Evolutionary conservation across 1,140 invertebrate genomes (phyloP), one percentile per base, ranked within the genome.

Genomic region (Pachyrhynchus sulphureomaculatus): DNA sequence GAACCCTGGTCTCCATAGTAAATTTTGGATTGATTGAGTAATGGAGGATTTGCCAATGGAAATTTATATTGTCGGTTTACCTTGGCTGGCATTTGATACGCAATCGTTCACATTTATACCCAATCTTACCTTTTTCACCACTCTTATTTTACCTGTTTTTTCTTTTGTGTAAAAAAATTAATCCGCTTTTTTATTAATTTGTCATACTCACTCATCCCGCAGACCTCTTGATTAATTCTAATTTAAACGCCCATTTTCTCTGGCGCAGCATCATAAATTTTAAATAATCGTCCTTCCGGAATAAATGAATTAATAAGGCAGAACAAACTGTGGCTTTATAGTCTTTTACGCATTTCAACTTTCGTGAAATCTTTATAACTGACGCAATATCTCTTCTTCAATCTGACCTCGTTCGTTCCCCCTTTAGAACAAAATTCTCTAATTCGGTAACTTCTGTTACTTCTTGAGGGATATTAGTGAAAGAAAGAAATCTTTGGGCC

Each of bases 271-370:
- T 54, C 39, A 54, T 54, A 42, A 39, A 54, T 54, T 41, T 54
- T 41, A 54, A 42, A 54, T 54, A 36, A 39, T 54, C 51, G 23
- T 32, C 23, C 49, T 36, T 54, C 24, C 36, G 10, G 37, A 36
- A 29, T 29, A 29, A 54, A 54, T 54, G 39, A 54, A 54, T 54
- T 54, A 54, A 54, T 54, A 42, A 54, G 37, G 24, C 51, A 41
- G 51, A 54, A 54, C 37, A 54, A 54, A 54, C 37, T 54, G 51
- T 41, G 51, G 34, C 51, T 8, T 37, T 51, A 48, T 18, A 24
- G 45, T 17, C 17, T 48, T 48, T 48, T 26, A 32, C 45, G 45
- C 24, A 32, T 48, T 48, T 32, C 24, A 29, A 48, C 45, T 42
- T 18, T 42, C 45, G 45, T 17, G 45, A 48, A 29, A 48, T 48